Evolutionary conservation across 1,140 invertebrate genomes (phyloP).

Genomic region (Holcopasites calliopsidis): DNA sequence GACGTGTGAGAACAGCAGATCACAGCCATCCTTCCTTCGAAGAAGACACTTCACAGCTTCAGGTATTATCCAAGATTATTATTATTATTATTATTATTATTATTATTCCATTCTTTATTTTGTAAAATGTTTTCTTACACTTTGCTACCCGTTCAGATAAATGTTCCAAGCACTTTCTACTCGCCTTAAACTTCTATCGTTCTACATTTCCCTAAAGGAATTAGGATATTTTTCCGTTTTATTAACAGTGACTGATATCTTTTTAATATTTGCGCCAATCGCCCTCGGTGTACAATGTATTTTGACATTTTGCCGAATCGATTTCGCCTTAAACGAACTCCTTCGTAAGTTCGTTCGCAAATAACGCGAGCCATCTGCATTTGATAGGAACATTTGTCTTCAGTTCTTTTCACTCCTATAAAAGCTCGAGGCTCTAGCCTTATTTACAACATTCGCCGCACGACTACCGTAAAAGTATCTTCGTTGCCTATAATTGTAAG

Average conservation of each 20-base stretch:
- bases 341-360: constrained; percentile 32
- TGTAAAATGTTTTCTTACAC: not conserved
- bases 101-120: no score
- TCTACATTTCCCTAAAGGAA: not conserved
- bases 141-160: no score
- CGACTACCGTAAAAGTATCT: constrained; percentile 30
- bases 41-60: constrained; percentile 35
- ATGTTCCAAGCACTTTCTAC: not conserved
- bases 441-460: constrained; percentile 53
- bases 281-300: constrained; percentile 9
- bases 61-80: constrained; percentile 37
- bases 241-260: not conserved
- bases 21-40: constrained; percentile 29
- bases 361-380: constrained; percentile 58
- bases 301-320: constrained; percentile 35
- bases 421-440: constrained; percentile 63
- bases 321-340: constrained; percentile 35
- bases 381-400: constrained; percentile 69
- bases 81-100: no score
- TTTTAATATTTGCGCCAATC: not conserved
- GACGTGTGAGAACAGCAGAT: constrained; percentile 49
- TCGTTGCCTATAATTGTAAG: constrained; percentile 18
- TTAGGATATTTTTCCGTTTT: no score
- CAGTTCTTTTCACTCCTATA: constrained; percentile 64
- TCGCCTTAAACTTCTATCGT: not conserved